These are phyloP conservation scores for Aphelinus certus DNA, from an alignment of 1,140 invertebrate species.

Conservation along the genomic window DNA sequence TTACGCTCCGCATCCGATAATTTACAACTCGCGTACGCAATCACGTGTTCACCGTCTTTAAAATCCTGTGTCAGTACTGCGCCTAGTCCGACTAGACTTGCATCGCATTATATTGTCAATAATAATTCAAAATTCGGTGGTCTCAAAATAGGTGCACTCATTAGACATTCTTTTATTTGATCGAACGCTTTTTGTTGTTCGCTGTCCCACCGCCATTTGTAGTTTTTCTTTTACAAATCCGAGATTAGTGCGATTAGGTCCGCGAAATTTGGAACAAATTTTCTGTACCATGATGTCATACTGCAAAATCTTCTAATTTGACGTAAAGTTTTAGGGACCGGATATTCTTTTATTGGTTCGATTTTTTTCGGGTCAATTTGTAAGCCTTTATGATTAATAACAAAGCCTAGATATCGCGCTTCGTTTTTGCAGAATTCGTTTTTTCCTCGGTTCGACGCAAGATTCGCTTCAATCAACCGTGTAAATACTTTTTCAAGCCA, in stretches of 20 bases:
- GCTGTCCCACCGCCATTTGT: conserved; percentile 41
- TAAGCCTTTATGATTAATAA: not conserved
- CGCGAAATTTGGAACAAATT: conserved; percentile 63
- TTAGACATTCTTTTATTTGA: conserved; percentile 5
- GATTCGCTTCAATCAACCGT: not conserved
- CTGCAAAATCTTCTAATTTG: conserved; percentile 57
- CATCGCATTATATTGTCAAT: conserved; percentile 44
- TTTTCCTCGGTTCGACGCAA: not conserved
- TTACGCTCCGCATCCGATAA: not conserved
- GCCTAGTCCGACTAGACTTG: conserved; percentile 50
- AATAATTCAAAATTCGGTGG: conserved; percentile 36
- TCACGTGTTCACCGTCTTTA: conserved; percentile 38
- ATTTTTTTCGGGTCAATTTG: not conserved
- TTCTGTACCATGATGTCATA: conserved; percentile 58
- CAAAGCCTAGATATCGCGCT: not conserved
- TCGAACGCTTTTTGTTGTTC: conserved; percentile 49
- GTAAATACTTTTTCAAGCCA: not conserved
- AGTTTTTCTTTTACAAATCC: conserved; percentile 35
- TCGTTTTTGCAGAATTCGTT: not conserved
- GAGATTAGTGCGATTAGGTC: conserved; percentile 52
- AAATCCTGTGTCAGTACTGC: conserved; percentile 50
- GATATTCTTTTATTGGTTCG: conserved; percentile 1
- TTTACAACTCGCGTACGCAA: conserved; percentile 56
- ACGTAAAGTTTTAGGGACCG: not conserved
- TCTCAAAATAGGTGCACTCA: conserved; percentile 33